Conservation (phyloP, 2,797 vertebrate genomes). For the Thamnophis elegans region DNA sequence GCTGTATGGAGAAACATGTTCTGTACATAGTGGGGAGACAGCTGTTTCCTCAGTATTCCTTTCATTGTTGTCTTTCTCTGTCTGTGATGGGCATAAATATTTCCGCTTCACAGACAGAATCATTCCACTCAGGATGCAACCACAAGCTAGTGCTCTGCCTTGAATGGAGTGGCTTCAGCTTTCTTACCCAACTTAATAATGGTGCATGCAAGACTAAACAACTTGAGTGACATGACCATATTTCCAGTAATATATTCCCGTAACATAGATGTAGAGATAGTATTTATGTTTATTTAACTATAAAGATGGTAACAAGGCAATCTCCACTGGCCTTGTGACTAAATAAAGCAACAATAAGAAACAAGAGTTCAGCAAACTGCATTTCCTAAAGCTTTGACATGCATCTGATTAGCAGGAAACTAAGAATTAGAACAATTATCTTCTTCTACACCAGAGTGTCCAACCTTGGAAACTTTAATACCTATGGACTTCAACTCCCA, state of each 20-base stretch:
- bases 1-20: background rate
- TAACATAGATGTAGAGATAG: background rate
- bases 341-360: background rate
- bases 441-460: background rate
- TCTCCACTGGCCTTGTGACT: background rate
- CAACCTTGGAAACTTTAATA: background rate
- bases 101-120: background rate
- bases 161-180: background rate
- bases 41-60: background rate
- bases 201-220: background rate
- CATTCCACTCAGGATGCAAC: background rate
- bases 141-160: background rate
- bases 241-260: background rate
- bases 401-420: background rate
- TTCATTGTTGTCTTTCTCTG: background rate
- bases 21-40: background rate
- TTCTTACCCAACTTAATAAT: no score
- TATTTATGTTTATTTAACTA: background rate
- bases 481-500: background rate
- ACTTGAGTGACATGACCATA: background rate
- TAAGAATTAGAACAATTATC: background rate
- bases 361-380: background rate
- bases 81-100: background rate
- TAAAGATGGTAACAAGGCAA: background rate
- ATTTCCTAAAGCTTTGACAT: background rate